Conservation (phyloP, 1,140 invertebrate species). For the Cherax destructor region DNA sequence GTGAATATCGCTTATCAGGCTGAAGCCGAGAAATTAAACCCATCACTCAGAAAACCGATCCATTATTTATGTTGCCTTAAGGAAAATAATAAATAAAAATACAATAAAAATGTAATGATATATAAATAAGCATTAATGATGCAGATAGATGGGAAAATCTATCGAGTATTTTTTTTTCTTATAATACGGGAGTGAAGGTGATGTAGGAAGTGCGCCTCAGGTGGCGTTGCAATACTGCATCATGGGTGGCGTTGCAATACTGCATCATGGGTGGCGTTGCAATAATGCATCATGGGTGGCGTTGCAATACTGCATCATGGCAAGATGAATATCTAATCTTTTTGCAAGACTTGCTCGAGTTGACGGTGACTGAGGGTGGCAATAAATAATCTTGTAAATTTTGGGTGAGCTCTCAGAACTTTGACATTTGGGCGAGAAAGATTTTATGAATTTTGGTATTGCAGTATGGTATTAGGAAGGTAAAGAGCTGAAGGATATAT, state of each 20-base stretch:
- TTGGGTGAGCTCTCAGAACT: not conserved
- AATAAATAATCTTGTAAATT: conserved; percentile 2
- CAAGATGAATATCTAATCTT: conserved; percentile 9
- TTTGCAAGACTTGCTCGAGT: not conserved
- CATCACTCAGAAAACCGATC: too few species aligned
- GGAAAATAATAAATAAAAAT: too few species aligned
- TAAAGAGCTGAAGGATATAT: too few species aligned
- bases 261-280: not conserved
- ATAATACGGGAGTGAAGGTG: not conserved
- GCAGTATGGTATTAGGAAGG: too few species aligned
- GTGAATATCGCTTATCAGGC: too few species aligned
- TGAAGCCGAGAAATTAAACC: too few species aligned
- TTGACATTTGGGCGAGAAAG: not conserved
- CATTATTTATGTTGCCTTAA: too few species aligned
- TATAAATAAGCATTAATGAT: not conserved
- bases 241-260: too few species aligned
- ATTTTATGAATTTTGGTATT: too few species aligned
- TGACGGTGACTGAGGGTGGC: conserved; percentile 5
- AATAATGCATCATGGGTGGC: too few species aligned
- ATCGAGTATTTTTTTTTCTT: not conserved
- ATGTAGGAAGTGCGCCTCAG: not conserved
- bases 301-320: not conserved
- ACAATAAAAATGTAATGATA: too few species aligned
- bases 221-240: not conserved
- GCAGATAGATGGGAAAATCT: not conserved